A percentile compares a stretch with the other conserved stretches of the same genome.
Evolutionary conservation across 2,113 vertebrate genomes (phyloP).

Genomic region (Onychostruthus taczanowskii): DNA sequence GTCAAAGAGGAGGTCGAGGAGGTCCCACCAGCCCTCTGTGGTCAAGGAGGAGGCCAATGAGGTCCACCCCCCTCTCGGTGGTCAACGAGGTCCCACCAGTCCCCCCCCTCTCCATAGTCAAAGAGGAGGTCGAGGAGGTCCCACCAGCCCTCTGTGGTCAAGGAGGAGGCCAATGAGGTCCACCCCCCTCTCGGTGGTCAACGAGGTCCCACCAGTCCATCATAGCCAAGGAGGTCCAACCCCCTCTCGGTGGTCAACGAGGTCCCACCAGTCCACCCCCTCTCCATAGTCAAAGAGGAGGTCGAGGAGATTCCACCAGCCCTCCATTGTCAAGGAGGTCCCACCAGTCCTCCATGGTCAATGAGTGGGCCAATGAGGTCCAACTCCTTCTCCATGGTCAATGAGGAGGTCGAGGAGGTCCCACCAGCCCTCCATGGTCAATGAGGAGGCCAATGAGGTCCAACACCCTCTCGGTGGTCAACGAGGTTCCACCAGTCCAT

Average conservation of each 20-base stretch:
- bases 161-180: neutral
- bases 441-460: neutral
- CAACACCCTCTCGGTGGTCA: no score
- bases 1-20: neutral
- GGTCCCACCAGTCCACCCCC: no score
- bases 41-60: neutral
- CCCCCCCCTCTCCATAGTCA: no score
- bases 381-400: rapidly evolving
- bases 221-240: no score
- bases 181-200: no score
- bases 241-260: no score
- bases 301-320: neutral
- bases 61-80: rapidly evolving
- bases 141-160: rapidly evolving
- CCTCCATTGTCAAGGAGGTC: neutral
- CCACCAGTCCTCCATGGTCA: no score
- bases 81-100: no score
- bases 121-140: neutral
- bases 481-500: no score
- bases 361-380: neutral
- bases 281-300: no score
- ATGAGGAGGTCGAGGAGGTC: no score
- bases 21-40: rapidly evolving
- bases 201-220: no score
- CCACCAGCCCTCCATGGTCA: neutral